Evolutionary conservation across 2,113 vertebrate species (phyloP), one percentile per base, ranked within the genome.

Genomic region (Leuciscus idus): DNA sequence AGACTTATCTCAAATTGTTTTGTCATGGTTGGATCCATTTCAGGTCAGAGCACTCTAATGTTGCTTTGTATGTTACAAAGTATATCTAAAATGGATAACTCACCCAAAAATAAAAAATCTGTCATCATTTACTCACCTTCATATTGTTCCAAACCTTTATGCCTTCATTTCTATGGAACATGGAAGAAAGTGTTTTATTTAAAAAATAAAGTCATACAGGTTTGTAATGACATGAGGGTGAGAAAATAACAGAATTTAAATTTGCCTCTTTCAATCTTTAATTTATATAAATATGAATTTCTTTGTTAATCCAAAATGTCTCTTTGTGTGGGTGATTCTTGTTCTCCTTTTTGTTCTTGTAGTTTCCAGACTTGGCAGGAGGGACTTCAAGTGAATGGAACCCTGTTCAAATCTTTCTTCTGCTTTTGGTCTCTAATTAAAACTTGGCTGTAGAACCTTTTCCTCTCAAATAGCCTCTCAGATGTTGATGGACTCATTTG

Each of bases 301-400:
- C 33, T 43, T 80, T 57, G 4, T 57, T 57, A 30, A 76, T 52
- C n/a, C 48, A 84, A 33, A 15, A 39, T 1, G 0, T 13, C 36
- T 84, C 11, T 52, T 92, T 30, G 30, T 81, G 33, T 86, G 36
- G 57, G 17, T 86, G 21, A 87, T 83, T 73, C 26, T 36, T 79
- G 64, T 77, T 79, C 19, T 85, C 17, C 48, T 48, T 88, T 43
- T 74, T 90, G 74, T 85, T 87, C 74, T 90, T 91, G 81, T 89
- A 92, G 91, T 61, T 79, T 39, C 28, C 80, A 84, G 64, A 59
- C 30, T 61, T 26, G 55, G 81, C 3, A 48, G 55, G 62, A 86
- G 61, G 84, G 88, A 88, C 59, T 64, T 62, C 28, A 39, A 30
- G 12, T 28, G 23, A 30, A 30, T 66, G 84, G 0, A n/a, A 28